Evolutionary conservation across 2,113 vertebrate genomes (phyloP).

Genomic region (Albula goreensis): DNA sequence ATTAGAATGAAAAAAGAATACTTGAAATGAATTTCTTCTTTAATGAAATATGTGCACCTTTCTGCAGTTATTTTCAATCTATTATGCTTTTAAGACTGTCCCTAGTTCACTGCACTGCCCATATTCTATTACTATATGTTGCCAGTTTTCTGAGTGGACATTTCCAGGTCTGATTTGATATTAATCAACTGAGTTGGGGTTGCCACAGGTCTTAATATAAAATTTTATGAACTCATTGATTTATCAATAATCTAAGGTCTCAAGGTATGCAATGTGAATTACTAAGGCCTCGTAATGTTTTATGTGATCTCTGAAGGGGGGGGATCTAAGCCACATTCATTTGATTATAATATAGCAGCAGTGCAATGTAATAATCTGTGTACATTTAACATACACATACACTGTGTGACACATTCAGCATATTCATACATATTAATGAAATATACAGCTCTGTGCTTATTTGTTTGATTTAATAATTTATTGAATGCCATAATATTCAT

Average conservation of each 20-base stretch:
- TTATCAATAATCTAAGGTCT: slow-evolving; percentile 12
- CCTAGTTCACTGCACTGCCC: no score
- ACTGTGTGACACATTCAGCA: neutral
- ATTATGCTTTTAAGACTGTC: neutral
- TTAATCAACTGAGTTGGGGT: neutral
- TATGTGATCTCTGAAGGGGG: neutral
- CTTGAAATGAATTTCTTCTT: neutral
- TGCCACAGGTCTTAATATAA: neutral
- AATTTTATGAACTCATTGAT: slow-evolving; percentile 7
- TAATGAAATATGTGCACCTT: neutral
- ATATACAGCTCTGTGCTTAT: no score
- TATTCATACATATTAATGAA: no score
- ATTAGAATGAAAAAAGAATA: slow-evolving; percentile 5
- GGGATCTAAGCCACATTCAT: neutral
- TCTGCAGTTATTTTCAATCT: neutral
- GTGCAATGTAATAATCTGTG: neutral
- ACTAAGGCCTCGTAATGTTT: neutral
- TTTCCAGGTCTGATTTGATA: neutral
- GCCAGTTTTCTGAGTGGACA: neutral
- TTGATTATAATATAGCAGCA: neutral
- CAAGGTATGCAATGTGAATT: slow-evolving; percentile 8
- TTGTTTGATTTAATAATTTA: no score
- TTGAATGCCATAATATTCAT: no score
- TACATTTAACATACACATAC: neutral
- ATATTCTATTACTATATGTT: neutral